phyloP scores from a whole-genome alignment of 1,140 invertebrate genomes.

The Cyrtorhinus lividipennis region DNA sequence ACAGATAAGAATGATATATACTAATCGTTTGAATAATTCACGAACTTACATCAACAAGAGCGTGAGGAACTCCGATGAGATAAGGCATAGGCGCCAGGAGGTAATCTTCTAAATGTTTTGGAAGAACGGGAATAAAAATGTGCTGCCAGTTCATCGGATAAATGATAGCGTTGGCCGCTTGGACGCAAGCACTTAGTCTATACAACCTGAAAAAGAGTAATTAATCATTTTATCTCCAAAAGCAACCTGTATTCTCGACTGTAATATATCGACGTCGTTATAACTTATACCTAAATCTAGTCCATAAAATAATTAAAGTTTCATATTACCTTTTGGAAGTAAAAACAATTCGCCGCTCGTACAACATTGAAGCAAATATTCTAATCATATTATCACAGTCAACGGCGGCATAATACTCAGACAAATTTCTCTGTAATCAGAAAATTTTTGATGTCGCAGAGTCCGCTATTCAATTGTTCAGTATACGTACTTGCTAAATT shows the following conservation, averaged over 20 bases:
- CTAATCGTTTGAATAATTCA: not conserved
- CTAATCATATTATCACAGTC: conserved; percentile 84
- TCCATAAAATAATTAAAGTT: not conserved
- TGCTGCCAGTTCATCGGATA: conserved; percentile 98
- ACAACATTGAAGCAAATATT: conserved; percentile 85
- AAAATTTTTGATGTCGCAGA: too few species aligned
- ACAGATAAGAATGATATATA: too few species aligned
- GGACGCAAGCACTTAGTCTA: conserved; percentile 79
- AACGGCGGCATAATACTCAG: conserved; percentile 89
- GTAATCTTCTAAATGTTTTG: conserved; percentile 75
- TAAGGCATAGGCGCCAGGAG: conserved; percentile 88
- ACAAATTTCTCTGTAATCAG: conserved; percentile 84
- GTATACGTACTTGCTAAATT: too few species aligned
- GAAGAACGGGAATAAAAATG: conserved; percentile 84
- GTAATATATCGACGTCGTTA: too few species aligned
- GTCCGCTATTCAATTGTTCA: too few species aligned
- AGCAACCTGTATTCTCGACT: too few species aligned
- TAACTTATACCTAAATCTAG: not conserved
- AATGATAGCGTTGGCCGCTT: conserved; percentile 80
- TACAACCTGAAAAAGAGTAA: conserved; percentile 37
- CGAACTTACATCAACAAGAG: conserved; percentile 55
- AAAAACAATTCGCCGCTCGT: conserved; percentile 82
- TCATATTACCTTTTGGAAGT: conserved; percentile 50
- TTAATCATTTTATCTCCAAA: not conserved
- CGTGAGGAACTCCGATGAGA: conserved; percentile 77